Percentiles rank a stretch among this genome's conserved stretches.
Evolutionary conservation across 2,113 vertebrate species (phyloP).

Genomic region (Phocoena phocoena): DNA sequence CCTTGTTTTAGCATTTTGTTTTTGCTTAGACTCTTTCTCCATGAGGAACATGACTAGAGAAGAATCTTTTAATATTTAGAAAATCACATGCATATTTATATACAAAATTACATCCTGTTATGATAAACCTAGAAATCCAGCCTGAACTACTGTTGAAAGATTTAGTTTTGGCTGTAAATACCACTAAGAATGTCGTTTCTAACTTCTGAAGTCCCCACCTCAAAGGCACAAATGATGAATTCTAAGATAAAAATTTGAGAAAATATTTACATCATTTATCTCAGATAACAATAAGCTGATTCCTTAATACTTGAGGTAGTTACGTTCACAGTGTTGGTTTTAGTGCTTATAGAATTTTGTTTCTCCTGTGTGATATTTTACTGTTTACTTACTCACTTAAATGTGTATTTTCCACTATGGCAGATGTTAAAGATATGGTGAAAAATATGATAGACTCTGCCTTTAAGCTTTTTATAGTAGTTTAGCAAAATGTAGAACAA

Average conservation of each 20-base stretch:
- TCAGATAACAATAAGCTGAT: not conserved
- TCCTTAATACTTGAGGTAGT: not conserved
- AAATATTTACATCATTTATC: not conserved
- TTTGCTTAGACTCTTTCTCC: not conserved
- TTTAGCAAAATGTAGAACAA: not conserved
- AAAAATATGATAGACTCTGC: not conserved
- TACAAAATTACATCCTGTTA: not conserved
- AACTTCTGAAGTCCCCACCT: not conserved
- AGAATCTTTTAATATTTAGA: constrained; percentile 15
- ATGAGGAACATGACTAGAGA: not conserved
- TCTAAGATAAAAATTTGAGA: constrained; percentile 20
- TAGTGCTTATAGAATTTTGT: not conserved
- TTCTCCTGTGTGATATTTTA: not conserved
- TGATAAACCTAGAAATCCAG: not conserved
- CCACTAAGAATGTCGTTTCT: not conserved
- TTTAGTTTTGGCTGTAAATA: not conserved
- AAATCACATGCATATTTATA: not conserved
- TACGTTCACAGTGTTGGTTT: not conserved
- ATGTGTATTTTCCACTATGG: not conserved
- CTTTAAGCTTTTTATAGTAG: not conserved
- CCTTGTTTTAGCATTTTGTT: not conserved
- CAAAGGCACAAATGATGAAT: not conserved
- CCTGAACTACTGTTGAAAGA: not conserved
- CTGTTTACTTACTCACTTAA: not conserved
- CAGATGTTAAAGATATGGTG: not conserved